Evolutionary conservation across 1,140 invertebrate genomes (phyloP).

Genomic region (Megalopta genalis): DNA sequence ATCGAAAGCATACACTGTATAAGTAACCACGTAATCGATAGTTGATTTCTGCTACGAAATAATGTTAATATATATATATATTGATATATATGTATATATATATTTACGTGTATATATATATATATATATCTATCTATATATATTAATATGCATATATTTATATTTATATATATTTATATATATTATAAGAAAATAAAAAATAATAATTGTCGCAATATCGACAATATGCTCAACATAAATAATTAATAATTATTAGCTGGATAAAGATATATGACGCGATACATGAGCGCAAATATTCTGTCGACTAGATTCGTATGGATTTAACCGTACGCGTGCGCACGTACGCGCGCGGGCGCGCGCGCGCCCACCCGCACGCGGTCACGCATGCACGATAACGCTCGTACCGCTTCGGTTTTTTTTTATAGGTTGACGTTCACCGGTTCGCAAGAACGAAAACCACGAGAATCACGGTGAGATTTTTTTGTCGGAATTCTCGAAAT

Average conservation of each 20-base stretch:
- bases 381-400: constrained; percentile 73
- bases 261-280: constrained; percentile 63
- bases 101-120: constrained; percentile 24
- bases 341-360: constrained; percentile 56
- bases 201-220: constrained; percentile 64
- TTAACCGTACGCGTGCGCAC: constrained; percentile 58
- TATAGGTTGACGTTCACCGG: neutral
- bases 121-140: too few species aligned
- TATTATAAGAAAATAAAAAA: constrained; percentile 60
- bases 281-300: constrained; percentile 74
- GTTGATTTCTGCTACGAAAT: constrained; percentile 22
- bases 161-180: too few species aligned
- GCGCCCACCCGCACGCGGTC: constrained; percentile 58
- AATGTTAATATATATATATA: constrained; percentile 30
- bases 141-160: neutral
- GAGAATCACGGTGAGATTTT: neutral
- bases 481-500: too few species aligned
- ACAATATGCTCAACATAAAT: constrained; percentile 64
- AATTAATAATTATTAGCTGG: constrained; percentile 69
- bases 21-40: constrained; percentile 17
- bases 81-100: too few species aligned
- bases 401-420: constrained; percentile 61
- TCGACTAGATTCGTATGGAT: constrained; percentile 80
- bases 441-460: neutral
- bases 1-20: neutral